phyloP scores from a whole-genome alignment of 2,797 vertebrate genomes.

The Gymnodraco acuticeps region DNA sequence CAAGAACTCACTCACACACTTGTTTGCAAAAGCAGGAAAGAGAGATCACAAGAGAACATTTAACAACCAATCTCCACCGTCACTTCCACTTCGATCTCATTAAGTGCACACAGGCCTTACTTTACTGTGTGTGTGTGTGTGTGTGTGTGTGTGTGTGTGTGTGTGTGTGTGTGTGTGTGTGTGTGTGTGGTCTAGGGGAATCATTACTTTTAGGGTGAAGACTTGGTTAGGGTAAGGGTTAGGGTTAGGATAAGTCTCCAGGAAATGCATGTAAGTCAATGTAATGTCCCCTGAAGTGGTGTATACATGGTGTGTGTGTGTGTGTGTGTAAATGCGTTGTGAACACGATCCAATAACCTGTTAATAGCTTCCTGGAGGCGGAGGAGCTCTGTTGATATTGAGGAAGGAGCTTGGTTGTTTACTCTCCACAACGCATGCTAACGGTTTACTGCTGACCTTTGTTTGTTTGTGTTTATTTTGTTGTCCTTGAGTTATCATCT shows the following conservation, averaged over 20 bases:
- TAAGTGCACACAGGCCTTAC: no score
- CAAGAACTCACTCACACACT: conserved; percentile 18
- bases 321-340: conserved; percentile 22
- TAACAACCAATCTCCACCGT: conserved; percentile 51
- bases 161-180: conserved; percentile 42
- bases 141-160: no score
- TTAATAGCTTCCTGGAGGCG: conserved; percentile 66
- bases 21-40: conserved; percentile 6
- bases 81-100: conserved; percentile 38
- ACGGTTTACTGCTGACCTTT: conserved; percentile 20
- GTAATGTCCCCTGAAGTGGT: no score
- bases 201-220: no score
- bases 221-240: no score
- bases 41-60: conserved; percentile 22
- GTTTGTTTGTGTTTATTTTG: conserved; percentile 29
- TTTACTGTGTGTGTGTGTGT: no score
- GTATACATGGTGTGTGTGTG: conserved; percentile 40
- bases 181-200: no score
- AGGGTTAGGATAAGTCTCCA: no score
- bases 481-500: conserved; percentile 18
- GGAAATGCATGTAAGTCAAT: no score
- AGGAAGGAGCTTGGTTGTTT: conserved; percentile 40
- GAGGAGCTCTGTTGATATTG: conserved; percentile 59
- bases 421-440: conserved; percentile 19
- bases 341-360: conserved; percentile 58